These are phyloP conservation scores for Argyra leucocephala DNA, from an alignment of 2,888 invertebrate genomes.

Conservation along the genomic window DNA sequence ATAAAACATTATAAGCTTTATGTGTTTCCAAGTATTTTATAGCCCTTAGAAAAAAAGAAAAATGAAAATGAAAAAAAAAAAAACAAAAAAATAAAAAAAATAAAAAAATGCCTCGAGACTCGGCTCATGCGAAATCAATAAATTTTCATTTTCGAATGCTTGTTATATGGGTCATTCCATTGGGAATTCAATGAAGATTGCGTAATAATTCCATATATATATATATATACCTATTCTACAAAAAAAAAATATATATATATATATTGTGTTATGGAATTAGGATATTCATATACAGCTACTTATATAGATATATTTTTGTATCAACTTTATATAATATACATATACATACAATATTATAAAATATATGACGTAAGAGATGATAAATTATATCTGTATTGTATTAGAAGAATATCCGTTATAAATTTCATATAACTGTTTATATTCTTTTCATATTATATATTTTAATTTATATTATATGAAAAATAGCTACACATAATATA, in stretches of 20 bases:
- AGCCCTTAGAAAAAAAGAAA: not conserved
- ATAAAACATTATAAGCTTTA: slow-evolving; percentile 6
- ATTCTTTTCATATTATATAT: too few relatives aligned
- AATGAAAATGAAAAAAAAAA: not conserved
- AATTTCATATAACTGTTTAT: too few relatives aligned
- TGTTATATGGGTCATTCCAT: slow-evolving; percentile 41
- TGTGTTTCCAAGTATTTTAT: slow-evolving; percentile 9
- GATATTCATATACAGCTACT: not conserved
- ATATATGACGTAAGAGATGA: not conserved
- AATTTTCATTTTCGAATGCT: slow-evolving; percentile 15
- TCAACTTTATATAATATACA: too few relatives aligned
- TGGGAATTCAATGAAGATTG: slow-evolving; percentile 32
- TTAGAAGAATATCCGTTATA: not conserved
- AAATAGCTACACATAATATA: too few relatives aligned
- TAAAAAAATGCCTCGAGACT: slow-evolving; percentile 9
- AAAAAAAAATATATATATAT: not conserved
- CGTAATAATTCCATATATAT: slow-evolving; percentile 8
- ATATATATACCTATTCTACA: not conserved
- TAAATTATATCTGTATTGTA: slow-evolving; percentile 3
- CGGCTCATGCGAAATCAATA: slow-evolving; percentile 9
- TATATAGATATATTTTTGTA: not conserved
- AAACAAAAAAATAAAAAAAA: not conserved
- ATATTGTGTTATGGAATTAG: not conserved
- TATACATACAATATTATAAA: too few relatives aligned
- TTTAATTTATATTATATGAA: too few relatives aligned